Evolutionary conservation across 2,888 invertebrate species (phyloP).

Genomic region (Lasioglossum morio): DNA sequence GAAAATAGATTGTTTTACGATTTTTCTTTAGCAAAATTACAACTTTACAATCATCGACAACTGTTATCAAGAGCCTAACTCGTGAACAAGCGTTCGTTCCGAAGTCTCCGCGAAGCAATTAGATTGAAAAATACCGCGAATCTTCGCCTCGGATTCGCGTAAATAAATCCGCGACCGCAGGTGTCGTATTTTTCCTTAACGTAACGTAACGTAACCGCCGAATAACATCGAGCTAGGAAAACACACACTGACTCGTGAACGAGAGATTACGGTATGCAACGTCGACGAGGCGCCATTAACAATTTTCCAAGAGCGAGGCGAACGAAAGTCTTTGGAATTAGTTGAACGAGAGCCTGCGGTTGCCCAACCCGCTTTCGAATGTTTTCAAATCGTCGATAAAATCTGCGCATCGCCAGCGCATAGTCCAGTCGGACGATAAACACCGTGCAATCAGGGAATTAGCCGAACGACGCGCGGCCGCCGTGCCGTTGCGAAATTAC

Average conservation of each 20-base stretch:
- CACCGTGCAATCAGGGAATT: constrained; percentile 13
- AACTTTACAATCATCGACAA: no score
- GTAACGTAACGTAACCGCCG: not conserved
- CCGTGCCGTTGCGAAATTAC: constrained; percentile 14
- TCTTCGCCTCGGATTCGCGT: not conserved
- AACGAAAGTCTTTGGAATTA: constrained; percentile 6
- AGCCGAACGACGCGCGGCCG: constrained; percentile 10
- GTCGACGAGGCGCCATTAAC: not conserved
- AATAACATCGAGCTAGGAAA: not conserved
- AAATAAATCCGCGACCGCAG: not conserved
- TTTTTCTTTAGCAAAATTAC: no score
- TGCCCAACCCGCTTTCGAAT: constrained; percentile 22
- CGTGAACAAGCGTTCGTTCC: not conserved
- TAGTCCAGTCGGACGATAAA: constrained; percentile 13
- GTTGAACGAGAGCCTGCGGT: not conserved
- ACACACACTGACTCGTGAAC: not conserved
- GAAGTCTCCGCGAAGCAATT: not conserved
- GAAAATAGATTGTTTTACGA: no score
- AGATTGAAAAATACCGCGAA: not conserved
- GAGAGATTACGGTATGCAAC: not conserved
- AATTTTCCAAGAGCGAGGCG: not conserved
- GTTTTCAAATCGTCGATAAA: constrained; percentile 23
- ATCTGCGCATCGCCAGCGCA: constrained; percentile 14
- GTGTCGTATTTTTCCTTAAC: not conserved
- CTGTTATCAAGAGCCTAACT: not conserved